Base-by-base conservation (phyloP, 2,888 invertebrate species). In the Zeuzera pyrina region DNA sequence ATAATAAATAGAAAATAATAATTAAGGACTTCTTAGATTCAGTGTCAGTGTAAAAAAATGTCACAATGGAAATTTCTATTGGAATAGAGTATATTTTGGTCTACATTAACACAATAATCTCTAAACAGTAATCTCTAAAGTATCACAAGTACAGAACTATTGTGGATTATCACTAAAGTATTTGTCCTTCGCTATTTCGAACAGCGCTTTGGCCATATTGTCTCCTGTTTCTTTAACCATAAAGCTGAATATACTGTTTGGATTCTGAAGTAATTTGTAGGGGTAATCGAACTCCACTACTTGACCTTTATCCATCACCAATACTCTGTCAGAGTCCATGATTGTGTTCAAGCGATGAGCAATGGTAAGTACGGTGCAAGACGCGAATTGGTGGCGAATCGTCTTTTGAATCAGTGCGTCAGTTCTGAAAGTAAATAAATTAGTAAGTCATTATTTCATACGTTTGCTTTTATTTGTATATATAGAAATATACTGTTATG, bases 341-440 rank as follows among this genome's bases (percentile, higher is more conserved):
- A 97, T 91, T 0, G 96, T 96, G 59, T 95, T 90, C 13, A 97
- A 78, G 15, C 96, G 87, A 70, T 96, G 96, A 2, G 96, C 96
- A 15, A 96, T 94, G 0, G 95, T 96, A 12, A 96, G 70, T 7
- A 96, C 95, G 0, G 95, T 95, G 60, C 94, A 95, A 1, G 88
- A 57, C 3, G 83, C 77, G 55, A 95, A 95, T 64, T 91, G 89
- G 4, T 79, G 83, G 19, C 94, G 85, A 26, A 95, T 94, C 0
- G 94, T 93, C 45, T 85, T 85, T 61, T 95, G 95, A 45, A 95
- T 95, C 22, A 95, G 70, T 0, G 85, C 86, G 62, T 95, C 95
- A 5, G 83, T 83, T 42, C 83, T 83, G 59, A 30, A 52, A 57
- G 31, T 12, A n/a, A n/a, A n/a, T n/a, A n/a, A n/a, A n/a, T n/a